Conservation (phyloP, 2,888 invertebrate genomes). For the Onchidella celtica region DNA sequence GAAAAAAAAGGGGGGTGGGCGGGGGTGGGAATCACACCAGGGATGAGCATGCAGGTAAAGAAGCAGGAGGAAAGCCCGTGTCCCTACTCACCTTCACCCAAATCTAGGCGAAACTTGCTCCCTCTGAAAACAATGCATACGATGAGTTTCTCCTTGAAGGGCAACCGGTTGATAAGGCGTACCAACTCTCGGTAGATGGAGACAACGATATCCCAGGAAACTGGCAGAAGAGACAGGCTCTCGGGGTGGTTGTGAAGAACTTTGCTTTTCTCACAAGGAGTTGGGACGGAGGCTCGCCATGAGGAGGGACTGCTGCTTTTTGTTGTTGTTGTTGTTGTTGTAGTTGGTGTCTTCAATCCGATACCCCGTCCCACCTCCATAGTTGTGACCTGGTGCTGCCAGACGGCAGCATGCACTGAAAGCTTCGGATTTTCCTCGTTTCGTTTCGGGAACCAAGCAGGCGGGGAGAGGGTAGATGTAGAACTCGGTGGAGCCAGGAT, state of each 20-base stretch:
- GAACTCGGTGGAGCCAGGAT: conserved; percentile 21
- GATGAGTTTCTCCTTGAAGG: conserved; percentile 57
- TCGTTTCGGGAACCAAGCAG: conserved; percentile 3
- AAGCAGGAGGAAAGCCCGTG: neutral
- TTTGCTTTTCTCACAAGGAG: conserved; percentile 29
- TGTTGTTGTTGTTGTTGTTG: neutral
- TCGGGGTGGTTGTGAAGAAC: conserved; percentile 22
- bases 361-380: conserved; percentile 39
- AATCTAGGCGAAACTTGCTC: conserved; percentile 57
- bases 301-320: neutral
- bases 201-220: conserved; percentile 52
- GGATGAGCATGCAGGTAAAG: neutral
- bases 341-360: neutral
- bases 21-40: neutral
- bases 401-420: conserved; percentile 22
- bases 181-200: conserved; percentile 55
- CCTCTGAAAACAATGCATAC: conserved; percentile 58
- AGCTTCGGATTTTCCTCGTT: conserved; percentile 6
- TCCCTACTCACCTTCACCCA: conserved; percentile 61
- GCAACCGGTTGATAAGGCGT: conserved; percentile 53
- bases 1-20: neutral
- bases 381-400: conserved; percentile 36
- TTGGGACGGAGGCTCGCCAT: conserved; percentile 39
- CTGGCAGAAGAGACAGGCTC: conserved; percentile 51
- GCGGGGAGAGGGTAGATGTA: neutral